A percentile compares a stretch with the other conserved stretches of the same genome.
Conservation (phyloP, 2,888 invertebrate species). For the Hyles lineata region DNA sequence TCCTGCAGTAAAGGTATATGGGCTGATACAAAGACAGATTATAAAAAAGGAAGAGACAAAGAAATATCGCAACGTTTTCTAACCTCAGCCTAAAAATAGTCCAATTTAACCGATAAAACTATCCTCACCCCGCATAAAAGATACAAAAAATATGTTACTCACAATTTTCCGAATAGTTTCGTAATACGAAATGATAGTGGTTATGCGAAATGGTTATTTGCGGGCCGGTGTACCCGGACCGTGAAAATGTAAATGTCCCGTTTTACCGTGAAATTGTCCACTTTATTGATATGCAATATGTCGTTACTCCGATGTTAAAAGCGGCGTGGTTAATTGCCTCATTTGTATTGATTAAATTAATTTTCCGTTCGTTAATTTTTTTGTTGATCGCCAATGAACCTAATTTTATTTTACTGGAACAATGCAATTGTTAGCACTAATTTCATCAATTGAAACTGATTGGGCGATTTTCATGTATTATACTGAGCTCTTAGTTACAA, state of each 20-base stretch:
- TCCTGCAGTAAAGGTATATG: no score
- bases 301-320: slow-evolving; percentile 21
- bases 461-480: neutral
- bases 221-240: slow-evolving; percentile 37
- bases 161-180: slow-evolving; percentile 36
- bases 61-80: neutral
- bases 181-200: slow-evolving; percentile 39
- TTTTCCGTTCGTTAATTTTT: slow-evolving; percentile 30
- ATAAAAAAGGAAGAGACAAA: no score
- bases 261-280: slow-evolving; percentile 31
- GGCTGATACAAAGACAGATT: no score
- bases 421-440: neutral
- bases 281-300: slow-evolving; percentile 29
- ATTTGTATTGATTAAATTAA: slow-evolving; percentile 34
- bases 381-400: neutral
- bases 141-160: slow-evolving; percentile 34
- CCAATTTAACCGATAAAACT: neutral
- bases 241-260: slow-evolving; percentile 42
- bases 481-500: no score
- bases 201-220: slow-evolving; percentile 41
- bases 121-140: slow-evolving; percentile 6
- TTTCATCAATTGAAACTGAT: neutral
- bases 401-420: neutral
- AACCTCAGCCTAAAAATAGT: neutral
- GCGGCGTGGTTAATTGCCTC: slow-evolving; percentile 30